These are phyloP conservation scores for Spodoptera frugiperda DNA, from an alignment of 1,140 invertebrate genomes.

Conservation along the genomic window DNA sequence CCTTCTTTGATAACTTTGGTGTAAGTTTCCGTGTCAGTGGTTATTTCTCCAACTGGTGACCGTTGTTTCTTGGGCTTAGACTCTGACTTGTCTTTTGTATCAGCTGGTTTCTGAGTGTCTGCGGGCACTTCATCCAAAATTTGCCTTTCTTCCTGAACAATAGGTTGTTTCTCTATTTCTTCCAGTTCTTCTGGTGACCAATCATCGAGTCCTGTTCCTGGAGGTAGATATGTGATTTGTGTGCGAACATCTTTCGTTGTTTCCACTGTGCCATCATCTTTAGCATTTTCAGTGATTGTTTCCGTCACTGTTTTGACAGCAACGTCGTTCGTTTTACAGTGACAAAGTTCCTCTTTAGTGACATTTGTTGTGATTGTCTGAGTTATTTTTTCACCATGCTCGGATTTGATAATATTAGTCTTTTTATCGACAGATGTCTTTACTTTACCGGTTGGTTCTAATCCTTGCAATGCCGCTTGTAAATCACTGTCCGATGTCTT, in stretches of 20 bases:
- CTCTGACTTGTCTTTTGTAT: constrained; percentile 60
- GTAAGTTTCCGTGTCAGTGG: constrained; percentile 83
- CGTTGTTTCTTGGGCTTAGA: constrained; percentile 73
- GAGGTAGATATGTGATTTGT: constrained; percentile 84
- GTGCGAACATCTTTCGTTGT: constrained; percentile 84
- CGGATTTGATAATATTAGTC: constrained; percentile 68
- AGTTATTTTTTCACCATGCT: constrained; percentile 73
- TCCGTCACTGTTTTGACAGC: constrained; percentile 84
- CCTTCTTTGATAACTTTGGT: constrained; percentile 83
- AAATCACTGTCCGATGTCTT: constrained; percentile 82
- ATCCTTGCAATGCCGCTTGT: constrained; percentile 76
- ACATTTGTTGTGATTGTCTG: constrained; percentile 80
- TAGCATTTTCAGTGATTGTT: constrained; percentile 81
- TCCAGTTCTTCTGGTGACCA: constrained; percentile 80
- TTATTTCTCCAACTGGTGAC: constrained; percentile 83
- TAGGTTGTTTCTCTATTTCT: constrained; percentile 72
- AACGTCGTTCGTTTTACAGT: constrained; percentile 75
- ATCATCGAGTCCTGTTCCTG: constrained; percentile 80
- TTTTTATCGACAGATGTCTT: constrained; percentile 81
- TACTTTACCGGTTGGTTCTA: constrained; percentile 77
- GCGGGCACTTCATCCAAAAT: constrained; percentile 63
- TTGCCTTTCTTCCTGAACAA: constrained; percentile 62
- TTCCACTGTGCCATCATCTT: constrained; percentile 78
- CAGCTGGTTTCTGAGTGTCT: constrained; percentile 61
- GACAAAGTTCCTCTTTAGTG: constrained; percentile 82